A percentile compares a stretch with the other conserved stretches of the same genome.
Evolutionary conservation across 2,797 vertebrate genomes (phyloP).

Genomic region (Gambelia wislizenii): DNA sequence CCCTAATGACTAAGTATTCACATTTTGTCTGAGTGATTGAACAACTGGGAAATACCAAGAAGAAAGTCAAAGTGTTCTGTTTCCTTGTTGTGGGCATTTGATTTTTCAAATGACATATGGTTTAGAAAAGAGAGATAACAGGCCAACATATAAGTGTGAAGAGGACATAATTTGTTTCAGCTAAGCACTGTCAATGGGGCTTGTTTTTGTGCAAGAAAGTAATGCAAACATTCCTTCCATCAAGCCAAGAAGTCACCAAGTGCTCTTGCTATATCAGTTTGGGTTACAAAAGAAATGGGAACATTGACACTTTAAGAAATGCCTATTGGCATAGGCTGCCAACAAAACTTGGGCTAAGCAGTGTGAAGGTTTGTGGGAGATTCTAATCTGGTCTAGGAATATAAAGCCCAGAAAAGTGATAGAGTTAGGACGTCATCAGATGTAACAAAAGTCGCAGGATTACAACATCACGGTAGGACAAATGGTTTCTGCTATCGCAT

Average conservation of each 20-base stretch:
- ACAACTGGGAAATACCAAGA: not conserved
- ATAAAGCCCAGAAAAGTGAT: not conserved
- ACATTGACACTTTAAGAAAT: not conserved
- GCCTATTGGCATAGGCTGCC: not conserved
- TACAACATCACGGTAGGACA: too few relatives aligned
- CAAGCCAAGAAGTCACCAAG: not conserved
- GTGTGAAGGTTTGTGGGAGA: too few relatives aligned
- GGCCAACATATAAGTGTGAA: not conserved
- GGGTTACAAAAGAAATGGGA: not conserved
- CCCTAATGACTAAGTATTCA: not conserved
- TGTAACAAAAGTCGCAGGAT: too few relatives aligned
- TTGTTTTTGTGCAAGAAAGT: not conserved
- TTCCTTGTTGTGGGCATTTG: conserved; percentile 15
- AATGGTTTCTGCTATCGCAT: too few relatives aligned
- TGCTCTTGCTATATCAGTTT: not conserved
- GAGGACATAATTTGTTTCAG: not conserved
- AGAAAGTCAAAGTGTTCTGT: not conserved
- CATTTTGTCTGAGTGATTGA: not conserved
- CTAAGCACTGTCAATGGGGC: not conserved
- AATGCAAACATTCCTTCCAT: conserved; percentile 20
- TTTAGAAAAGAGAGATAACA: not conserved
- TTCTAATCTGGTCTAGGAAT: not conserved
- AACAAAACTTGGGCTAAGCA: not conserved
- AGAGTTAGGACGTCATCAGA: too few relatives aligned
- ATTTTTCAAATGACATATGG: not conserved